These are phyloP conservation scores for Bombus pyrosoma DNA, from an alignment of 1,140 invertebrate species.

Conservation along the genomic window DNA sequence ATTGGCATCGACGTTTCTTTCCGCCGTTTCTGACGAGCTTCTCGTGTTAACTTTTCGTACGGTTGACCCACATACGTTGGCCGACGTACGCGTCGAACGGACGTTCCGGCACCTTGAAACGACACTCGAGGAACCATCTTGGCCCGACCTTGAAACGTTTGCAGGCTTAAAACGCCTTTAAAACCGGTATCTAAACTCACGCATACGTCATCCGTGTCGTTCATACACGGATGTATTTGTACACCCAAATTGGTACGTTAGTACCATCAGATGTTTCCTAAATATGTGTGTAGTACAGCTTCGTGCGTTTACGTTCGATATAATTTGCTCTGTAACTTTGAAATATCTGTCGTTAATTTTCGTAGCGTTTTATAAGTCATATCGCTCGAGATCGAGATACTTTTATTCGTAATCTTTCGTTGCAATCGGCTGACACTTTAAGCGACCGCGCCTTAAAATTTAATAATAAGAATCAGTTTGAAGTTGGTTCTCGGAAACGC, in stretches of 20 bases:
- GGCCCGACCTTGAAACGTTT: constrained; percentile 63
- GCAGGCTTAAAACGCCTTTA: constrained; percentile 62
- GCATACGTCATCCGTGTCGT: background rate
- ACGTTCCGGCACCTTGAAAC: constrained; percentile 32
- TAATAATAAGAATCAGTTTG: constrained; percentile 16
- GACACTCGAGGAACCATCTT: background rate
- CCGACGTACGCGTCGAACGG: background rate
- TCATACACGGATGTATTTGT: constrained; percentile 27
- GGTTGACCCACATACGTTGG: constrained; percentile 45
- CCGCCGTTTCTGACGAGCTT: constrained; percentile 50
- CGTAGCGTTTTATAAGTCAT: no score
- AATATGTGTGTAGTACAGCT: no score
- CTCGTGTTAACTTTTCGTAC: constrained; percentile 57
- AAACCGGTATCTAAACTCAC: constrained; percentile 64
- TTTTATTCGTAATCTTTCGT: background rate
- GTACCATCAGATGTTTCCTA: background rate
- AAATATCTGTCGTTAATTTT: background rate
- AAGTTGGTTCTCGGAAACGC: constrained; percentile 35
- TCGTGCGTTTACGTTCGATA: background rate
- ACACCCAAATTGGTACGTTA: background rate
- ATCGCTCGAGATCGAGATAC: background rate
- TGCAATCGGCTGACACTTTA: background rate
- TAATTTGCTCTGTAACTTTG: background rate
- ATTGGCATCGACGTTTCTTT: constrained; percentile 21
- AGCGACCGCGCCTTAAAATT: background rate